A percentile compares a stretch with the other conserved stretches of the same genome.
These are phyloP conservation scores for Lepisosteus oculatus DNA, from an alignment of 2,113 vertebrate genomes.

Conservation along the genomic window DNA sequence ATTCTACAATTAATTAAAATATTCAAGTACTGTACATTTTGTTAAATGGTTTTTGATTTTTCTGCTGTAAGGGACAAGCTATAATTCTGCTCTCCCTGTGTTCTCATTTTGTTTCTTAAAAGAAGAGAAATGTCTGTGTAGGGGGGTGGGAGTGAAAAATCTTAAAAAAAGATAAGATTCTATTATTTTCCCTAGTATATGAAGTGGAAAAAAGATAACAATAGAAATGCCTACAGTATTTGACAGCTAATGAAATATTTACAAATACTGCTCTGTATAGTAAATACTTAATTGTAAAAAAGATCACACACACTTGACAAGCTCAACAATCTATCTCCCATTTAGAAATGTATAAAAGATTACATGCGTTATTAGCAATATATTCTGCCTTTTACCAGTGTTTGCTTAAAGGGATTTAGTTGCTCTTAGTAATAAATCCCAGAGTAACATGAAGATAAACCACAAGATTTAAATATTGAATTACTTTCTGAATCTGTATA, in stretches of 20 bases:
- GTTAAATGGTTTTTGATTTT: no score
- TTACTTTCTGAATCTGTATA: conserved; percentile 20
- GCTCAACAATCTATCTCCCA: not conserved
- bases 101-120: no score
- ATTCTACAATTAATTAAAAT: no score
- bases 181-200: no score
- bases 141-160: no score
- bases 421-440: conserved; percentile 9
- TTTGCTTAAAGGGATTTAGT: conserved; percentile 18
- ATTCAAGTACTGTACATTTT: no score
- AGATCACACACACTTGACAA: conserved; percentile 11
- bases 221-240: not conserved
- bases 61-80: no score
- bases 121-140: no score
- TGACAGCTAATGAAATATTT: conserved; percentile 16
- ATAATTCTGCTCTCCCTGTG: no score
- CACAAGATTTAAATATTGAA: conserved; percentile 20
- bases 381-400: conserved; percentile 7
- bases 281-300: conserved; percentile 6
- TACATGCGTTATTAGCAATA: conserved; percentile 13
- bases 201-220: not conserved
- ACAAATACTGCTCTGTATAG: not conserved
- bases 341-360: conserved; percentile 10
- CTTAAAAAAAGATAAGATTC: no score
- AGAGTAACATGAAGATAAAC: conserved; percentile 10